Percentiles rank a stretch among this genome's conserved stretches.
phyloP scores from a whole-genome alignment of 2,888 invertebrate species.

The Phragmatobia fuliginosa region DNA sequence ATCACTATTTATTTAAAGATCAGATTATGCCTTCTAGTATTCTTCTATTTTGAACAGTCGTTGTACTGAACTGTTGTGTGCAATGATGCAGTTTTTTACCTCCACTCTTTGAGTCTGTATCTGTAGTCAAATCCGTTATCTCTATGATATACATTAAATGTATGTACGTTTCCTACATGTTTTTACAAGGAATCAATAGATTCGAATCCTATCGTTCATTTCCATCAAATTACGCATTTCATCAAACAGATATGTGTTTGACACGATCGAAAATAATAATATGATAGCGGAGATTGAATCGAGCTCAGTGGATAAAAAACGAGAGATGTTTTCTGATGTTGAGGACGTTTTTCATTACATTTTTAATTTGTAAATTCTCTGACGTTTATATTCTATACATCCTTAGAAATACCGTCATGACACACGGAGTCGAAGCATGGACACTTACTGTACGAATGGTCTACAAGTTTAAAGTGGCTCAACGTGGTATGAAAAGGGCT shows the following conservation, averaged over 20 bases:
- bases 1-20: no score
- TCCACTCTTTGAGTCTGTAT: background rate
- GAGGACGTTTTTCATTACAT: conserved; percentile 14
- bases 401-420: no score
- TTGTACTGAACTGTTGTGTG: background rate
- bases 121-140: no score
- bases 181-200: conserved; percentile 11
- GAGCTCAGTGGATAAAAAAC: background rate
- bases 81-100: background rate
- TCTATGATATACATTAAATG: no score
- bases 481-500: no score
- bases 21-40: background rate
- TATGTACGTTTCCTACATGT: background rate
- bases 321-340: background rate
- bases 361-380: conserved; percentile 4
- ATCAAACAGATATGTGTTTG: conserved; percentile 30
- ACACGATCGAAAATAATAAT: conserved; percentile 17
- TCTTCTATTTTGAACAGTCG: background rate
- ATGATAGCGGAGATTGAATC: conserved; percentile 13
- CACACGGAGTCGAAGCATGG: no score
- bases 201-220: conserved; percentile 8
- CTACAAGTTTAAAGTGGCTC: no score
- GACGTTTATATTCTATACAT: background rate
- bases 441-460: no score
- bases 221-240: conserved; percentile 14